phyloP scores from a whole-genome alignment of 2,888 invertebrate genomes.

The Zelleria hepariella region DNA sequence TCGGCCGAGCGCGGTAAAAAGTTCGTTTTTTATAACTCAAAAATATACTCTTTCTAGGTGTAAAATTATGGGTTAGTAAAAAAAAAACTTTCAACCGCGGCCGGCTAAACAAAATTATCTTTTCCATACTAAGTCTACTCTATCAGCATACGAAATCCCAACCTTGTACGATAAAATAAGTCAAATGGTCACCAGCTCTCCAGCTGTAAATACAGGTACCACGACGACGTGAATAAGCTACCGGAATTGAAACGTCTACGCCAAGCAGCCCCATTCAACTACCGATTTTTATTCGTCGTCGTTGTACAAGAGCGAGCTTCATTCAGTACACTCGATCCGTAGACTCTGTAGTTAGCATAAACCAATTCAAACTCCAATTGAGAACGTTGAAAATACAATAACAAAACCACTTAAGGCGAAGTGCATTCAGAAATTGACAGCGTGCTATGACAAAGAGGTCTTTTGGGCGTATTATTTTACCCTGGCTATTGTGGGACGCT shows the following conservation, averaged over 20 bases:
- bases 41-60: no score
- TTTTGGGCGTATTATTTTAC: background rate
- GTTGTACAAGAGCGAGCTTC: background rate
- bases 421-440: conserved; percentile 45
- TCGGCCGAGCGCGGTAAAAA: no score
- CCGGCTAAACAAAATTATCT: no score
- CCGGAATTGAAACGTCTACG: background rate
- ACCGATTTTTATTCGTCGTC: background rate
- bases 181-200: no score
- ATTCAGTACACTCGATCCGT: background rate
- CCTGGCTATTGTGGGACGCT: background rate
- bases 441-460: conserved; percentile 38
- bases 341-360: background rate
- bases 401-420: conserved; percentile 23
- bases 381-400: conserved; percentile 15
- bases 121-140: no score
- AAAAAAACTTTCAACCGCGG: no score
- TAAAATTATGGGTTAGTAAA: no score
- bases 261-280: background rate
- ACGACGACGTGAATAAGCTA: background rate
- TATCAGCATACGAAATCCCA: no score
- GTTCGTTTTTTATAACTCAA: no score
- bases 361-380: background rate
- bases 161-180: no score
- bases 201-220: no score